phyloP scores from a whole-genome alignment of 2,797 vertebrate genomes.

The Parambassis ranga region DNA sequence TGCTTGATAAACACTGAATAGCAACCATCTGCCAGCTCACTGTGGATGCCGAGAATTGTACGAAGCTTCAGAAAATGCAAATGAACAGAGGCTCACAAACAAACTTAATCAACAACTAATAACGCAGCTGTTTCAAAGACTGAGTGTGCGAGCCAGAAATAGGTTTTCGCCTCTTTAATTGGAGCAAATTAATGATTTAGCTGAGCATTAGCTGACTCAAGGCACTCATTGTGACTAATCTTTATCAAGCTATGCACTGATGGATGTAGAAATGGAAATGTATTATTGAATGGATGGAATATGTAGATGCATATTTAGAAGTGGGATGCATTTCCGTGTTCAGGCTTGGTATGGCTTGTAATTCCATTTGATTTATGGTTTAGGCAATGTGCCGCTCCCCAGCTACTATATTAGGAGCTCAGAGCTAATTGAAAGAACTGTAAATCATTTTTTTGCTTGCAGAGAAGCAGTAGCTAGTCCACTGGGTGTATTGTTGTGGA shows the following conservation, averaged over 20 bases:
- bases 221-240: conserved; percentile 78
- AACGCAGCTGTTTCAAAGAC: conserved; percentile 73
- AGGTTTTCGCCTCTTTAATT: conserved; percentile 72
- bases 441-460: conserved; percentile 57
- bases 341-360: conserved; percentile 37
- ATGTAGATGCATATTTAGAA: conserved; percentile 55
- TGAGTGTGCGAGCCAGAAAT: conserved; percentile 57
- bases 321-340: conserved; percentile 45
- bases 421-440: conserved; percentile 65
- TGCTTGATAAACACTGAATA: conserved; percentile 73
- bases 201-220: conserved; percentile 72
- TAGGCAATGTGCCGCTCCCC: conserved; percentile 28
- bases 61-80: conserved; percentile 72
- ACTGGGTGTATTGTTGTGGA: too few species aligned
- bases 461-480: conserved; percentile 4
- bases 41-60: conserved; percentile 45
- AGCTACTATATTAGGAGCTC: conserved; percentile 44
- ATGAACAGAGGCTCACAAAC: conserved; percentile 69
- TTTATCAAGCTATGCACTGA: conserved; percentile 70
- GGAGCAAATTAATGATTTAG: conserved; percentile 79
- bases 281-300: conserved; percentile 56
- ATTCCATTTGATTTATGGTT: conserved; percentile 65
- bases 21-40: conserved; percentile 66
- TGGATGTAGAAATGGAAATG: conserved; percentile 66
- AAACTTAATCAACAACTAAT: conserved; percentile 79